Evolutionary conservation across 1,140 invertebrate species (phyloP), one percentile per base, ranked within the genome.

Genomic region (Frieseomelitta varia): DNA sequence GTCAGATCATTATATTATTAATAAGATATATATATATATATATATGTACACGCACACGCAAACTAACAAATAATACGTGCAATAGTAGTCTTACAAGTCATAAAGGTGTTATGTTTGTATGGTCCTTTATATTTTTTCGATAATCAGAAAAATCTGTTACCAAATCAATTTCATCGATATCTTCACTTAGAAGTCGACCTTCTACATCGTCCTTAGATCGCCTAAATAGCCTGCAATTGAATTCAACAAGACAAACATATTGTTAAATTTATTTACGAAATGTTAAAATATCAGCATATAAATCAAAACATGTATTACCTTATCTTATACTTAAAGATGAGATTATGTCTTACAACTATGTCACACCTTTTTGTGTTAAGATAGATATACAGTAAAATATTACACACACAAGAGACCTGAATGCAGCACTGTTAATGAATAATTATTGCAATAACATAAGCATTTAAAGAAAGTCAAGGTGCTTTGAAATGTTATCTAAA

Each of bases 141-240:
- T 89, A 92, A 76, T 90, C 87, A 1, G 91, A 88, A 86, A 93
- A 94, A 89, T 93, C 92, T 2, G 91, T 73, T 24, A 90, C 82
- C 61, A 91, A 88, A 76, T 93, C 93, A 61, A 90, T 84, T 68
- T 93, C 94, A 67, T 93, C 91, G 39, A 84, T 63, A 61, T 94
- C 93, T 6, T 92, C 90, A 17, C 85, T 85, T 4, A 93, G 90
- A 53, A 94, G 90, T 55, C 91, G 86, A 51, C 92, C 93, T 71
- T 94, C 93, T 12, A 91, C 86, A 24, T 93, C 92, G 47, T 92
- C 90, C 86, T 93, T 94, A 30, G 91, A 79, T 80, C 86, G 92
- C 85, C 93, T 91, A 88, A 94, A 94, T 78, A 94, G 81, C 81
- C 94, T 94, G 88, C 19, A 89, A 89, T 80, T 74, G 39, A 68